Evolutionary conservation across 1,140 invertebrate species (phyloP).

Genomic region (Pseudomyrmex pallidus): DNA sequence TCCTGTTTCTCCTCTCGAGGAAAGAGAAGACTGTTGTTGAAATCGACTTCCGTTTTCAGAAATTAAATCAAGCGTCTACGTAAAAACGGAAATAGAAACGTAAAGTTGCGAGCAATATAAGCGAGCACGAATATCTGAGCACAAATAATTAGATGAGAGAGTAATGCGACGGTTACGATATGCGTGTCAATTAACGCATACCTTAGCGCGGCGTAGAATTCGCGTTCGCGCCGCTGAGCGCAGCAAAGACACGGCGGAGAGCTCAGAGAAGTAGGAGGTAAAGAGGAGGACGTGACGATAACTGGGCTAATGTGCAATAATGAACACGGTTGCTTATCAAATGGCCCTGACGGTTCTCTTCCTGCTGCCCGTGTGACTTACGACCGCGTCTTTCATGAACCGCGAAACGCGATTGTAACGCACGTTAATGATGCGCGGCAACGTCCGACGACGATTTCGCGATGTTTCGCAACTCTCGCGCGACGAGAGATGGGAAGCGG

Average conservation of each 20-base stretch:
- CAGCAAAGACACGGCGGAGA: slow-evolving; percentile 28
- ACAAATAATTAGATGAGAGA: slow-evolving; percentile 23
- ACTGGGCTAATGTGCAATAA: slow-evolving; percentile 76
- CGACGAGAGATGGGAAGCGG: background rate
- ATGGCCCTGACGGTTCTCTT: slow-evolving; percentile 76
- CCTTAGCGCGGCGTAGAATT: slow-evolving; percentile 44
- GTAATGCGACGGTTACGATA: slow-evolving; percentile 16
- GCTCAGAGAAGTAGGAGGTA: slow-evolving; percentile 47
- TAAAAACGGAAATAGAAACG: too few species aligned
- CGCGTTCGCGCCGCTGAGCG: slow-evolving; percentile 21
- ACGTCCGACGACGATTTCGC: slow-evolving; percentile 60
- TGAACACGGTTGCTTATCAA: slow-evolving; percentile 76
- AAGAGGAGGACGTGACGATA: slow-evolving; percentile 71
- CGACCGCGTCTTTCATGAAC: slow-evolving; percentile 64
- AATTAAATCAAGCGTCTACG: background rate
- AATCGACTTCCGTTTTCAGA: background rate
- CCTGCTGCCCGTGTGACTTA: slow-evolving; percentile 69
- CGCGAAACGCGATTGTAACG: slow-evolving; percentile 64
- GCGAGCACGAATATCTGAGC: background rate
- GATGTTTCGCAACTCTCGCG: slow-evolving; percentile 34
- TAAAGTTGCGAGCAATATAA: too few species aligned
- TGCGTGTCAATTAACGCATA: slow-evolving; percentile 45
- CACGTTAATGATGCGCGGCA: slow-evolving; percentile 55
- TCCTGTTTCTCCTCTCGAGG: slow-evolving; percentile 24
- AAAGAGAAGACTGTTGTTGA: background rate